These are phyloP conservation scores for Menura novaehollandiae DNA, from an alignment of 2,113 vertebrate genomes.

Conservation along the genomic window DNA sequence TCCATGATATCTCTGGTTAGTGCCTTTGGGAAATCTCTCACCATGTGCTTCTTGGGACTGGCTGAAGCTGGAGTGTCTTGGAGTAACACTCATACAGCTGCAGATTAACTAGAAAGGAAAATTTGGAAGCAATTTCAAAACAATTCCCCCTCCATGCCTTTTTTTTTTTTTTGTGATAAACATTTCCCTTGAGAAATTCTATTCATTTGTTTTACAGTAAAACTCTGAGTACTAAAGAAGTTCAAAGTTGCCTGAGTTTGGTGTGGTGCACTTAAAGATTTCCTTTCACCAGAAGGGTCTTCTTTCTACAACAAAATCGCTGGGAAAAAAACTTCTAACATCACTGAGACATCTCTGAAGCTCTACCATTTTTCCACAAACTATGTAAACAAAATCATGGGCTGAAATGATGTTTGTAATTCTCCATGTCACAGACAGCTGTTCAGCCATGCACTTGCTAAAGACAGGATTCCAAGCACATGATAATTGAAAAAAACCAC, in stretches of 20 bases:
- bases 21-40: background rate
- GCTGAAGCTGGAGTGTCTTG: background rate
- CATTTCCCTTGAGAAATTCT: background rate
- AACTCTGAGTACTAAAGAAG: background rate
- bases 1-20: background rate
- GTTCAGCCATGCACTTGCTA: constrained; percentile 42
- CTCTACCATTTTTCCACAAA: constrained; percentile 22
- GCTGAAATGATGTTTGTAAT: constrained; percentile 28
- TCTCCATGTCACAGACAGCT: constrained; percentile 30
- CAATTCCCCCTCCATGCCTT: background rate
- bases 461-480: constrained; percentile 12
- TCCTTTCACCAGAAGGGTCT: background rate
- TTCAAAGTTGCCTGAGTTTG: background rate
- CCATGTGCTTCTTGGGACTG: background rate
- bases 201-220: background rate
- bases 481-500: background rate
- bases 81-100: background rate
- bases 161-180: background rate
- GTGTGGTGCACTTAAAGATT: background rate
- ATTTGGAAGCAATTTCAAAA: constrained; percentile 5
- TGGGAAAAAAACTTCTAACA: background rate
- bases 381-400: constrained; percentile 32
- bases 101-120: background rate
- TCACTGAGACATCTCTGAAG: background rate
- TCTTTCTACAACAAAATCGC: background rate